These are phyloP conservation scores for Pseudanteris insignis DNA, from an alignment of 2,888 invertebrate species.

Conservation along the genomic window DNA sequence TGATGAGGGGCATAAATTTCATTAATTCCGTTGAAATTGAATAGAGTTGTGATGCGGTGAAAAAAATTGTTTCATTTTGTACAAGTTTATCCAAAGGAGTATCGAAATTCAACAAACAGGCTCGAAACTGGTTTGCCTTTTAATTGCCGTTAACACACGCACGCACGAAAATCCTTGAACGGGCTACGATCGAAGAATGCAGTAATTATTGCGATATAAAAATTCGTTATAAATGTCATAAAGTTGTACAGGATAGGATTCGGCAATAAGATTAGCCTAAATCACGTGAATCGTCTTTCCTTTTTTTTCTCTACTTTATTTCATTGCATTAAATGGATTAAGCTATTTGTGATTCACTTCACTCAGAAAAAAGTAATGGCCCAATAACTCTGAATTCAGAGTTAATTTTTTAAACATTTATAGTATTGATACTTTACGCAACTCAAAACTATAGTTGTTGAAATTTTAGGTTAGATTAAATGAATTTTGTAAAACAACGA, in stretches of 20 bases:
- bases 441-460: no score
- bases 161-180: slow-evolving; percentile 38
- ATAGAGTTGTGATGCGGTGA: slow-evolving; percentile 30
- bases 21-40: slow-evolving; percentile 27
- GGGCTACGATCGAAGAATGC: slow-evolving; percentile 22
- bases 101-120: slow-evolving; percentile 35
- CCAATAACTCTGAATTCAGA: no score
- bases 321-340: no score
- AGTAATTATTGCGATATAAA: slow-evolving; percentile 37
- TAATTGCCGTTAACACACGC: slow-evolving; percentile 42
- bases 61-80: slow-evolving; percentile 27
- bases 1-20: slow-evolving; percentile 25
- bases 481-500: no score
- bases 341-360: no score
- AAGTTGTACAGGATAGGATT: slow-evolving; percentile 14
- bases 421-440: no score
- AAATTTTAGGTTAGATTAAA: no score
- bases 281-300: no score
- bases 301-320: no score
- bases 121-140: slow-evolving; percentile 41
- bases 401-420: no score
- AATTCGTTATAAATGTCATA: slow-evolving; percentile 40
- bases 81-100: slow-evolving; percentile 21
- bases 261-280: no score
- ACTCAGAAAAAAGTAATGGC: no score